phyloP scores from a whole-genome alignment of 2,797 vertebrate genomes.

The Enteromius afrohamiltoni region DNA sequence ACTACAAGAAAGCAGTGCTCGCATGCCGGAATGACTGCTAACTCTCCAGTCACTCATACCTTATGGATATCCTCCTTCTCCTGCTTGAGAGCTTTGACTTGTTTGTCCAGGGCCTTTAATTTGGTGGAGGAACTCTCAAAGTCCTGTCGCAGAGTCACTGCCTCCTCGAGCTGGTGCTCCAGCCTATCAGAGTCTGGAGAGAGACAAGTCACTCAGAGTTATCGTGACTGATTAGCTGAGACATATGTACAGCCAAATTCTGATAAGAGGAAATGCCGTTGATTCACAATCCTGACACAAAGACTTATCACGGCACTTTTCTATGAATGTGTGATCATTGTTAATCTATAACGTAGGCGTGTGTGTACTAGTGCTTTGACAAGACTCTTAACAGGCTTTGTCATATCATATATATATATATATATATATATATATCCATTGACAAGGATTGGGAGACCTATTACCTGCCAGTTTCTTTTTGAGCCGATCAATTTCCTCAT shows the following conservation, averaged over 20 bases:
- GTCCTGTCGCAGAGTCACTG: conserved; percentile 85
- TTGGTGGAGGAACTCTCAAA: conserved; percentile 87
- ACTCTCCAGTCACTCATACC: conserved; percentile 72
- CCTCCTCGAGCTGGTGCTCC: conserved; percentile 90
- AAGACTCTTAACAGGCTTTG: conserved; percentile 1
- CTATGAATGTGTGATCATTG: background rate
- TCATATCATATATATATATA: background rate
- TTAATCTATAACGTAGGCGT: background rate
- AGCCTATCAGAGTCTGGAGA: conserved; percentile 86
- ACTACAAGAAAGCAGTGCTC: background rate
- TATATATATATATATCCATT: background rate
- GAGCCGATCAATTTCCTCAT: conserved; percentile 93
- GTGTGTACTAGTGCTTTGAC: background rate
- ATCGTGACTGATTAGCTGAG: background rate
- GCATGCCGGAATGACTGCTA: background rate
- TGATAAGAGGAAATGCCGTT: background rate
- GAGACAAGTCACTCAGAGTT: conserved; percentile 33
- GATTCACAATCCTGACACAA: background rate
- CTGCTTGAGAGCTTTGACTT: conserved; percentile 84
- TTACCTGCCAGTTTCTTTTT: conserved; percentile 93
- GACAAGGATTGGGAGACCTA: conserved; percentile 17
- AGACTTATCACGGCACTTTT: background rate
- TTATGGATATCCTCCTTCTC: conserved; percentile 95
- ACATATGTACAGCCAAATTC: background rate
- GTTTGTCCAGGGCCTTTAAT: conserved; percentile 88